These are phyloP conservation scores for Leucophora obtusa DNA, from an alignment of 2,888 invertebrate species.

Conservation along the genomic window DNA sequence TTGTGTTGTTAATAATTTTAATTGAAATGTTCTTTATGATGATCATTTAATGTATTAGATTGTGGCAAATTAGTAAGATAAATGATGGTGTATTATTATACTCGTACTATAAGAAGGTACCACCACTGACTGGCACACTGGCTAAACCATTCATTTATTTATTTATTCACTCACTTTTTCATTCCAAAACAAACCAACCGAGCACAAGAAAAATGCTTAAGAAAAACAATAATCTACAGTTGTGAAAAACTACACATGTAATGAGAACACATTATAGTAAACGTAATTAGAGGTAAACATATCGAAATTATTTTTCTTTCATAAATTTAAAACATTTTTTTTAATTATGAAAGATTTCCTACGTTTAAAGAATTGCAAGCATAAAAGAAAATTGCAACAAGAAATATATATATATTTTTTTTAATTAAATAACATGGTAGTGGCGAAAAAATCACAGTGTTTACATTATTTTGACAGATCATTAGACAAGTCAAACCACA, in stretches of 20 bases:
- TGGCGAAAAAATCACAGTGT: slow-evolving; percentile 8
- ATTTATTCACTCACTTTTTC: background rate
- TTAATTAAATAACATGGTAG: background rate
- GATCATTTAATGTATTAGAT: slow-evolving; percentile 62
- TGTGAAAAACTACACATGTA: slow-evolving; percentile 48
- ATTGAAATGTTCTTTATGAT: slow-evolving; percentile 66
- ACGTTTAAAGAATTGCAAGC: background rate
- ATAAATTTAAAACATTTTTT: slow-evolving; percentile 8
- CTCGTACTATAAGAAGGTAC: slow-evolving; percentile 24
- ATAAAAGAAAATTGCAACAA: background rate
- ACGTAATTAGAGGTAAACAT: slow-evolving; percentile 30
- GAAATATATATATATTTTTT: too few species aligned
- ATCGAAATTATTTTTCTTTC: background rate
- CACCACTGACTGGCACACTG: slow-evolving; percentile 39
- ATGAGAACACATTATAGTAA: slow-evolving; percentile 42
- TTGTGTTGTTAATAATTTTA: slow-evolving; percentile 66
- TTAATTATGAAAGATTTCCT: background rate
- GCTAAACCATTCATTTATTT: slow-evolving; percentile 32
- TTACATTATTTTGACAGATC: slow-evolving; percentile 53
- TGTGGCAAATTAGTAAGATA: slow-evolving; percentile 64
- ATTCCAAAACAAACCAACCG: slow-evolving; percentile 3
- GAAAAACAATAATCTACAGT: slow-evolving; percentile 20
- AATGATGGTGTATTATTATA: slow-evolving; percentile 46
- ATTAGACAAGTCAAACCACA: slow-evolving; percentile 59
- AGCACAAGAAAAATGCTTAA: slow-evolving; percentile 4